Percentiles rank a stretch among this genome's conserved stretches.
Conservation (phyloP, 1,140 invertebrate species). For the Rhagoletis zephyria region DNA sequence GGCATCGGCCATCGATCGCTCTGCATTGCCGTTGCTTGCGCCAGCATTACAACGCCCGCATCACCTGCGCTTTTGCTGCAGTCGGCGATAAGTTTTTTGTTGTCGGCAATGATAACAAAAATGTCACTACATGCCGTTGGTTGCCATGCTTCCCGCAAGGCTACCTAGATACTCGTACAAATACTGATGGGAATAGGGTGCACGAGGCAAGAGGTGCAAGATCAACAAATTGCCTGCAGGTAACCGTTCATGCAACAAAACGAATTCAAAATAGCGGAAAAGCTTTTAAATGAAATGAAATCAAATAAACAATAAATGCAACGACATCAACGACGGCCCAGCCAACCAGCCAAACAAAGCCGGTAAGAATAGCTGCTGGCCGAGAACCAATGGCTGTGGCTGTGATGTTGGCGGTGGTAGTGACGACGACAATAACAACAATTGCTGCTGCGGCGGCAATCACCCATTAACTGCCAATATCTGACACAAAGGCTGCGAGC, state of each 20-base stretch:
- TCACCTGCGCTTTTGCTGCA: not conserved
- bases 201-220: too few relatives aligned
- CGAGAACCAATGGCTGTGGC: not conserved
- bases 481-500: not conserved
- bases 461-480: constrained; percentile 13
- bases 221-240: constrained; percentile 35
- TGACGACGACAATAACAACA: not conserved
- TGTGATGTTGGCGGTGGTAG: not conserved
- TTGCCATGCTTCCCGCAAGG: not conserved
- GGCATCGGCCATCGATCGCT: constrained; percentile 7
- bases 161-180: not conserved
- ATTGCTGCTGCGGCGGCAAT: not conserved
- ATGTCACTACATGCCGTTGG: not conserved
- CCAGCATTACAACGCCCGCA: not conserved
- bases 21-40: not conserved
- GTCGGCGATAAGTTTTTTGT: not conserved
- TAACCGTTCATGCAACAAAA: constrained; percentile 46
- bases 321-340: not conserved
- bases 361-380: not conserved
- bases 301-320: constrained; percentile 52
- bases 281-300: constrained; percentile 53
- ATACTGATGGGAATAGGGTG: not conserved
- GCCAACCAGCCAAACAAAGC: not conserved
- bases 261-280: constrained; percentile 48
- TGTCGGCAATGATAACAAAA: constrained; percentile 5